Base-by-base conservation (phyloP, 2,888 invertebrate genomes). In the Calliopum simillimum region DNA sequence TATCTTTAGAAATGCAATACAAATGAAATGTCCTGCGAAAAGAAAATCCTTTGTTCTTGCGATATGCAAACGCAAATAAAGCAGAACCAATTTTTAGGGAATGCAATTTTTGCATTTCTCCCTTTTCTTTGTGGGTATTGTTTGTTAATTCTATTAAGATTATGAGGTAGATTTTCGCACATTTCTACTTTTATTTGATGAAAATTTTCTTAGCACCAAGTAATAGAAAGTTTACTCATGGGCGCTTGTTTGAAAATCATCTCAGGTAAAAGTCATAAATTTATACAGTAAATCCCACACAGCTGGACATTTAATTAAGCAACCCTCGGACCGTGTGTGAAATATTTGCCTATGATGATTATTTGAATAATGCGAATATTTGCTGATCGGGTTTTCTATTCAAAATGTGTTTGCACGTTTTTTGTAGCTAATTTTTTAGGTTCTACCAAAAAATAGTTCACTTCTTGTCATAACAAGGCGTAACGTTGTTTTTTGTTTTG, bases 391-490 rank as follows among this genome's bases (percentile, higher is more conserved):
- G 73, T 21, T 56, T 70, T 70, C 61, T 68, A 73, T 73, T 73
- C 70, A 70, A 72, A 71, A 64, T 56, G 47, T 69, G 56, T 72
- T 72, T 47, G 61, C 59, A 68, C 63, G 44, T 70, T 70, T 72
- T 72, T 70, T 68, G 61, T 55, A 58, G 55, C 68, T 59, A 71
- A 51, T 66, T 58, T 53, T 70, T 64, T 11, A 67, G 25, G 51
- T 49, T 67, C 70, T 69, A 25, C 59, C 55, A 68, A 65, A 64
- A 62, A 70, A 62, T 56, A 71, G 66, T 16, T 19, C 19, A 51
- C 25, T 69, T 14, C 56, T 62, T 76, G 77, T 77, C 77, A 76
- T 71, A 76, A 77, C 71, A 77, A 73, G 75, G 73, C 76, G 75
- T 73, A 71, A 63, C 69, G 71, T 55, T 56, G 67, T 47, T 66